These are phyloP conservation scores for Globodera ellingtonae DNA, from an alignment of 1,140 invertebrate genomes.

Conservation along the genomic window DNA sequence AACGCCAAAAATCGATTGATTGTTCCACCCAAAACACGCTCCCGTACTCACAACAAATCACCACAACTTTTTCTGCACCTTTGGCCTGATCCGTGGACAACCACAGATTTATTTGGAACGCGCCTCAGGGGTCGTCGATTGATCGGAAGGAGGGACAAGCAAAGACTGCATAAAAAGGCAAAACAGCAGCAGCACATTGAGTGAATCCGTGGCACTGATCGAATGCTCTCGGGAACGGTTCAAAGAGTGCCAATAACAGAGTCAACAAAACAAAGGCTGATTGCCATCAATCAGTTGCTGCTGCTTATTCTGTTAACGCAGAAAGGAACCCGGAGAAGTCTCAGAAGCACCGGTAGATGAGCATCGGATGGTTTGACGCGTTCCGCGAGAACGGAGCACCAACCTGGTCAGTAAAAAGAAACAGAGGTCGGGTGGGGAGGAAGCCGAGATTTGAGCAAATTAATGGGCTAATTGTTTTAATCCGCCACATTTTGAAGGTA, in stretches of 20 bases:
- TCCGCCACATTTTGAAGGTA: slow-evolving; percentile 24
- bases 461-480: too few relatives aligned
- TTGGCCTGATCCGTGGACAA: not conserved
- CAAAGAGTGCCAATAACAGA: not conserved
- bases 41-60: not conserved
- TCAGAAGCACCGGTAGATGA: slow-evolving; percentile 33
- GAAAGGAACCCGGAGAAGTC: not conserved
- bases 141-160: not conserved
- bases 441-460: too few relatives aligned
- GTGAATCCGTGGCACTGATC: too few relatives aligned
- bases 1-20: not conserved
- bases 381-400: slow-evolving; percentile 60
- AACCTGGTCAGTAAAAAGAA: slow-evolving; percentile 36
- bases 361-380: slow-evolving; percentile 57
- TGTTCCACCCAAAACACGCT: slow-evolving; percentile 4
- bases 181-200: not conserved
- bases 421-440: not conserved
- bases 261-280: not conserved
- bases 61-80: not conserved
- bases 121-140: not conserved
- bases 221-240: not conserved
- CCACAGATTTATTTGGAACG: not conserved
- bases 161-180: not conserved
- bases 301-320: not conserved
- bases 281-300: not conserved